Conservation (phyloP, 2,113 vertebrate species). For the Eurypyga helias region DNA sequence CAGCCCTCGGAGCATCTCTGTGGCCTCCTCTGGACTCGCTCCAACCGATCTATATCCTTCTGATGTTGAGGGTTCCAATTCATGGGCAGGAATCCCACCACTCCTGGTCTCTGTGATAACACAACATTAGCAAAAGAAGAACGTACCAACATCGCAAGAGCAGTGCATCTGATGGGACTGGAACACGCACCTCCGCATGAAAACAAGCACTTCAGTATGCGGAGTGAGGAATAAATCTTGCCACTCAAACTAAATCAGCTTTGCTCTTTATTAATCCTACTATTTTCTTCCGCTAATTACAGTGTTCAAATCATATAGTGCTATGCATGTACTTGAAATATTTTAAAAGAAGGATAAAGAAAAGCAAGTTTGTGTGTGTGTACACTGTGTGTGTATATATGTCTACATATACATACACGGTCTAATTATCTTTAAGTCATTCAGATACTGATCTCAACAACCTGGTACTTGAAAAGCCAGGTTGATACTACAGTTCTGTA, state of each 20-base stretch:
- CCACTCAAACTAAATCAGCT: constrained; percentile 11
- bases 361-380: not conserved
- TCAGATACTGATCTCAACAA: not conserved
- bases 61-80: too few species aligned
- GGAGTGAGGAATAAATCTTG: not conserved
- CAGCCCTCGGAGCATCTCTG: too few species aligned
- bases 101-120: not conserved
- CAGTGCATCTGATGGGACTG: not conserved
- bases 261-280: not conserved
- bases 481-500: constrained; percentile 7
- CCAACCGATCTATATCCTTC: too few species aligned
- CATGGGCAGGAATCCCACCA: not conserved
- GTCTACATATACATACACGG: not conserved
- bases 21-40: too few species aligned
- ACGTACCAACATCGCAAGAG: not conserved
- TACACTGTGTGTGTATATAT: not conserved
- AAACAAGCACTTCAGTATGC: not conserved
- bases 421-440: not conserved
- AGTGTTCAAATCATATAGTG: not conserved
- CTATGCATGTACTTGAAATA: not conserved
- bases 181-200: not conserved
- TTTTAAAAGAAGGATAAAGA: not conserved
- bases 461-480: not conserved
- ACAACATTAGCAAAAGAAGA: not conserved
- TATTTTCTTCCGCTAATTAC: not conserved